phyloP scores from a whole-genome alignment of 2,888 invertebrate genomes.

The Meliscaeva auricollis region DNA sequence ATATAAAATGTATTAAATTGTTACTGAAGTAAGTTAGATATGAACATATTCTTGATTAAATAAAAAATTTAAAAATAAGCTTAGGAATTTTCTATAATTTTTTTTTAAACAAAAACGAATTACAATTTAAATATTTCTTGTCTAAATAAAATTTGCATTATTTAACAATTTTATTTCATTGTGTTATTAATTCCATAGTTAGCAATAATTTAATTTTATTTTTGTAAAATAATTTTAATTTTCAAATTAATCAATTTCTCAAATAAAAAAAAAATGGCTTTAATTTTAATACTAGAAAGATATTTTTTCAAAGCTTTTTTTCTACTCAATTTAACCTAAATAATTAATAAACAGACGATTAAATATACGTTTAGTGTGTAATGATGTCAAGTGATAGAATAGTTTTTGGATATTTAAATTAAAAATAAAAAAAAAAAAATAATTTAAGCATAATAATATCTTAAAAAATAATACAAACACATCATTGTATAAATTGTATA shows the following conservation, averaged over 20 bases:
- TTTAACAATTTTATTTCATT: too few species aligned
- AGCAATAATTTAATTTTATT: too few species aligned
- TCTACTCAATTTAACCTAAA: too few species aligned
- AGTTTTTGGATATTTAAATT: slow-evolving; percentile 51
- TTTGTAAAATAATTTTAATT: too few species aligned
- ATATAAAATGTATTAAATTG: slow-evolving; percentile 27
- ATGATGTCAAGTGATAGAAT: slow-evolving; percentile 63
- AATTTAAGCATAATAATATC: background rate
- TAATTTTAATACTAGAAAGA: too few species aligned
- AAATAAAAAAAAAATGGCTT: too few species aligned
- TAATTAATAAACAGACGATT: slow-evolving; percentile 12
- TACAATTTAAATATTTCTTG: background rate
- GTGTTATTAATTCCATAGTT: too few species aligned
- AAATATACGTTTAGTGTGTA: slow-evolving; percentile 9
- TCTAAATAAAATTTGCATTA: background rate
- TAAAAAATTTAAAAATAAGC: slow-evolving; percentile 5
- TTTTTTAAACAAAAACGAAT: background rate
- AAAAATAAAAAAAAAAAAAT: slow-evolving; percentile 15
- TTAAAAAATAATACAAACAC: background rate
- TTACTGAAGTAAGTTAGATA: slow-evolving; percentile 58
- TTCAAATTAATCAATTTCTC: too few species aligned
- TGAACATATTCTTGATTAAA: slow-evolving; percentile 47
- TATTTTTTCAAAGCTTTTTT: too few species aligned
- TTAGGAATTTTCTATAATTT: background rate
- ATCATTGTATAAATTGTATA: slow-evolving; percentile 70